Percentiles rank a stretch among this genome's conserved stretches.
phyloP scores from a whole-genome alignment of 2,888 invertebrate genomes.

The Eilema griseolum region DNA sequence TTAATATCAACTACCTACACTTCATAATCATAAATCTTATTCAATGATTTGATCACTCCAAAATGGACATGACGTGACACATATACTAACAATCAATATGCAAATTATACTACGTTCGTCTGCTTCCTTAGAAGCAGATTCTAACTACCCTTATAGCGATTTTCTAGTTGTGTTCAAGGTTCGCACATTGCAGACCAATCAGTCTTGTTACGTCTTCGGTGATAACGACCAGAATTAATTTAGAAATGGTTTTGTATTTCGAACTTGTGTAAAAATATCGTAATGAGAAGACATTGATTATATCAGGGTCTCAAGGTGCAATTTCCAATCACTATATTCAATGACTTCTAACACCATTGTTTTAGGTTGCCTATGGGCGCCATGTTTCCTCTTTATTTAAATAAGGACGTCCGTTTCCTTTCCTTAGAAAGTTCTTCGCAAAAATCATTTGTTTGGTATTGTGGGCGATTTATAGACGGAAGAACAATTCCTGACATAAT shows the following conservation, averaged over 20 bases:
- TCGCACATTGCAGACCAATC: too few species aligned
- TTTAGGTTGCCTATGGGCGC: constrained; percentile 63
- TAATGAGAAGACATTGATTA: constrained; percentile 41
- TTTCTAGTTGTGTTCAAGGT: too few species aligned
- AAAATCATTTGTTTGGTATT: constrained; percentile 56
- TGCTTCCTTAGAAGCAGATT: too few species aligned
- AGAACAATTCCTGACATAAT: constrained; percentile 56
- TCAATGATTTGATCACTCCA: constrained; percentile 10
- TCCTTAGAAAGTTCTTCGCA: constrained; percentile 63
- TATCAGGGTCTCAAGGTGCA: constrained; percentile 35
- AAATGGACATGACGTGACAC: constrained; percentile 37
- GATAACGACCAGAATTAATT: constrained; percentile 24
- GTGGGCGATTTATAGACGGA: constrained; percentile 65
- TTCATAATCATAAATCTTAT: constrained; percentile 31
- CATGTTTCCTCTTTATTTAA: constrained; percentile 70
- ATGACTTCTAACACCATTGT: constrained; percentile 69
- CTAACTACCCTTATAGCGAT: too few species aligned
- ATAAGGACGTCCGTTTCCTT: constrained; percentile 84
- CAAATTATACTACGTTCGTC: constrained; percentile 4
- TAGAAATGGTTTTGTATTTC: constrained; percentile 37
- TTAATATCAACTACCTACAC: constrained; percentile 25
- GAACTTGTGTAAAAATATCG: constrained; percentile 33
- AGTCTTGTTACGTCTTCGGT: neutral
- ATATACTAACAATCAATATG: constrained; percentile 22
- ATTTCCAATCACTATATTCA: constrained; percentile 48